Evolutionary conservation across 2,888 invertebrate species (phyloP).

Genomic region (Molanna angustata): DNA sequence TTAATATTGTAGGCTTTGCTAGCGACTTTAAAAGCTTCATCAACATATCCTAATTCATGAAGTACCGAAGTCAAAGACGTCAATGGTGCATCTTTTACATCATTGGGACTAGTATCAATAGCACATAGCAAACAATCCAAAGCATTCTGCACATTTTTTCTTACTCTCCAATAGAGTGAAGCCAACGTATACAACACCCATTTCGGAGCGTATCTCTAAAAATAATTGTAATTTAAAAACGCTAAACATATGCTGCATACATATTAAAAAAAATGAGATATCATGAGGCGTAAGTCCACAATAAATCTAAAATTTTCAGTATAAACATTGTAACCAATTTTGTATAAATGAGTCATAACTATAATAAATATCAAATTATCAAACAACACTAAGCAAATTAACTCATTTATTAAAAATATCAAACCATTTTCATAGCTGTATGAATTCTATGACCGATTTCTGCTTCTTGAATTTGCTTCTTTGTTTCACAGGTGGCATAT

Average conservation of each 20-base stretch:
- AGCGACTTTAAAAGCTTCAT: slow-evolving; percentile 61
- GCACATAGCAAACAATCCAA: slow-evolving; percentile 68
- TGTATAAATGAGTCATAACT: no score
- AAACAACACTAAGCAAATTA: no score
- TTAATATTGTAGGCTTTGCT: slow-evolving; percentile 61
- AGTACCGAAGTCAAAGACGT: slow-evolving; percentile 68
- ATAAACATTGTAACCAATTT: no score
- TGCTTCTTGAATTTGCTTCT: slow-evolving; percentile 57
- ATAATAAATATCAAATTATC: no score
- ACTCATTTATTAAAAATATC: no score
- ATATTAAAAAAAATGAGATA: no score
- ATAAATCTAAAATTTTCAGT: no score
- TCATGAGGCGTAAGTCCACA: no score
- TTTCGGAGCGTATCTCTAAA: slow-evolving; percentile 65
- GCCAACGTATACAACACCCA: slow-evolving; percentile 74
- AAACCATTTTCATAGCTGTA: slow-evolving; percentile 66
- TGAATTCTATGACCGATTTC: slow-evolving; percentile 78
- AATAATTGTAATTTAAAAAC: slow-evolving; percentile 1
- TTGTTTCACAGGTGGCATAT: no score
- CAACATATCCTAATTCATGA: slow-evolving; percentile 61
- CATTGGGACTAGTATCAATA: slow-evolving; percentile 54
- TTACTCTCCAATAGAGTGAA: slow-evolving; percentile 75
- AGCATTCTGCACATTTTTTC: slow-evolving; percentile 65
- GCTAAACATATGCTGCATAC: no score
- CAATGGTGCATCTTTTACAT: slow-evolving; percentile 64